Conservation (phyloP, 2,888 invertebrate species). For the Antheraea yamamai region DNA sequence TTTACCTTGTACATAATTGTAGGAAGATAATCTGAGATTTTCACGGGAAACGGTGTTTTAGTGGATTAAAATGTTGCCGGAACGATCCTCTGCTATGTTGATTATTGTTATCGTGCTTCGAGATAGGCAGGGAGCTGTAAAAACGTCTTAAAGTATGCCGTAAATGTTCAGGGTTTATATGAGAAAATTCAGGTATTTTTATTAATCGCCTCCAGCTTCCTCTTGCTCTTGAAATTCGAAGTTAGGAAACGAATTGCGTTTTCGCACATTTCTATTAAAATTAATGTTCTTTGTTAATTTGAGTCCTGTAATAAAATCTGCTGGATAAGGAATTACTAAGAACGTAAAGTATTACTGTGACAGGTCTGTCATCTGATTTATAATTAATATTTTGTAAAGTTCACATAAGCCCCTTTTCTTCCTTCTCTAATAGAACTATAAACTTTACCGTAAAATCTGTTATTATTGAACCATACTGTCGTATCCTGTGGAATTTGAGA, state of each 20-base stretch:
- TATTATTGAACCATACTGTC: not conserved
- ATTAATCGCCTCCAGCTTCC: not conserved
- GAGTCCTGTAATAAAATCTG: no score
- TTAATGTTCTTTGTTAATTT: no score
- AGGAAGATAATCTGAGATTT: conserved; percentile 27
- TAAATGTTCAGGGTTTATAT: conserved; percentile 6
- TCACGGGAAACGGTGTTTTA: conserved; percentile 16
- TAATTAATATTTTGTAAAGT: no score
- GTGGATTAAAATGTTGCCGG: conserved; percentile 21
- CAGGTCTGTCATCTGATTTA: no score
- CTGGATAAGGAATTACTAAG: no score
- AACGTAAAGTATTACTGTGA: no score
- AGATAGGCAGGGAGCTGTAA: not conserved
- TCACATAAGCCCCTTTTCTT: no score
- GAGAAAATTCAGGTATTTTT: not conserved
- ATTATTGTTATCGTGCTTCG: conserved; percentile 1
- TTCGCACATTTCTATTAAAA: not conserved
- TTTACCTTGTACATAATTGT: conserved; percentile 36
- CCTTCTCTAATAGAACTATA: no score
- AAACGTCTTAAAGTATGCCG: not conserved
- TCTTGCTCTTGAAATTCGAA: not conserved
- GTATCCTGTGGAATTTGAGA: not conserved
- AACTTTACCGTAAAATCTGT: not conserved
- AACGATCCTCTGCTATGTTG: not conserved
- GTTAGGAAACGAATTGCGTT: not conserved